Base-by-base conservation (phyloP, 2,888 invertebrate genomes). In the Celastrina argiolus region DNA sequence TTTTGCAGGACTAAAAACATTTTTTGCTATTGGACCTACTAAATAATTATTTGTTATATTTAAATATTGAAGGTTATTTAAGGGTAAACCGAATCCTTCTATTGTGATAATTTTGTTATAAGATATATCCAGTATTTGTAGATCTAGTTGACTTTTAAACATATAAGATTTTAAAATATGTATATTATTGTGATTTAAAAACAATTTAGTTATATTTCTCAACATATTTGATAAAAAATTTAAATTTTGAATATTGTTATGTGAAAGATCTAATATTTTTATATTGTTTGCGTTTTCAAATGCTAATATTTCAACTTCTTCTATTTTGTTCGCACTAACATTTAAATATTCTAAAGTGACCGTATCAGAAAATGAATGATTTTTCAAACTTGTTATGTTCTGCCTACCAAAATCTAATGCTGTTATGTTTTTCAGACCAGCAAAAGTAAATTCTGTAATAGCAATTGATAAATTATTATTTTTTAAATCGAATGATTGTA, bases 111-210 rank as follows among this genome's bases (percentile, higher is more conserved):
- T 88, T 14, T 71, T 75, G 71, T 90, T 90, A 67, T 74, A 75
- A 6, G 88, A 85, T 63, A 90, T 67, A 68, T 88, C 86, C 64
- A 90, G 70, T 68, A 70, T 80, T 45, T 70, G 78, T n/a, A 90
- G 51, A 14, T 71, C 69, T 2, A 66, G 74, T 73, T 86, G 84
- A 51, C 75, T 79, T 36, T 69, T 56, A 68, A 89, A 89, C 3
- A 76, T 67, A 16, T 77, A 67, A 56, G 71, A 70, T 36, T 71
- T 70, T 61, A 90, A 67, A 8, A 68, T 42, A 6, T 63, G 69
- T 5, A 89, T 69, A 28, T 78, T 78, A 70, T 90, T 90, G 65
- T 82, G 72, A 42, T 75, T 83, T 5, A 88, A 64, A 71, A 81
- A 80, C 0, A 89, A 65, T 67, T 83, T 81, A 0, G 76, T 81